Conservation (phyloP, 1,140 invertebrate species). For the Archivesica marissinica region DNA sequence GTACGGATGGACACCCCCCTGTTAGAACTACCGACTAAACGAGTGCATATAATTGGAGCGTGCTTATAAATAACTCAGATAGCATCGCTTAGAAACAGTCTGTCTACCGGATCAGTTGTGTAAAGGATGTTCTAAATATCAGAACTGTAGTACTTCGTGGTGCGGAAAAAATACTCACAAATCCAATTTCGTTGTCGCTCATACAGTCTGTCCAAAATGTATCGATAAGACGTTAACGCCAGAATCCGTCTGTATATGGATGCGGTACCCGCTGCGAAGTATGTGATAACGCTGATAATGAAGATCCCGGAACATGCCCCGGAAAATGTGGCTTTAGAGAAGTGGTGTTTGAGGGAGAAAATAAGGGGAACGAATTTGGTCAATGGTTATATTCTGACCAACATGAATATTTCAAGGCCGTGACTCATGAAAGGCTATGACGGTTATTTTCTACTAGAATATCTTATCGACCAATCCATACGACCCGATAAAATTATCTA, state of each 20-base stretch:
- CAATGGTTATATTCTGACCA: constrained; percentile 37
- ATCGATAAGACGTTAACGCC: not conserved
- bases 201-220: constrained; percentile 32
- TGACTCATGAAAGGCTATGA: constrained; percentile 44
- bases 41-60: too few relatives aligned
- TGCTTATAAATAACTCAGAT: too few relatives aligned
- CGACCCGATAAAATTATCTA: constrained; percentile 19
- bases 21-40: too few relatives aligned
- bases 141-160: not conserved
- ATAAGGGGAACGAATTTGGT: constrained; percentile 1
- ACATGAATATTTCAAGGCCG: not conserved
- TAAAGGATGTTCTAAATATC: not conserved
- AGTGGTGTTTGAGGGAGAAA: constrained; percentile 17
- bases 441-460: constrained; percentile 38
- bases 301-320: not conserved
- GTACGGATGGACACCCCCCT: too few relatives aligned
- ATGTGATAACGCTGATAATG: constrained; percentile 2
- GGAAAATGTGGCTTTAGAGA: constrained; percentile 29
- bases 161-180: not conserved
- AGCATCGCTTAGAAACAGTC: too few relatives aligned
- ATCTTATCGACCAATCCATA: constrained; percentile 31
- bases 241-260: not conserved
- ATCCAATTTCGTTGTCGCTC: constrained; percentile 43
- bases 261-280: constrained; percentile 28
- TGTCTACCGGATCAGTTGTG: not conserved